These are phyloP conservation scores for Parnassius orleans DNA, from an alignment of 2,888 invertebrate species.

Conservation along the genomic window DNA sequence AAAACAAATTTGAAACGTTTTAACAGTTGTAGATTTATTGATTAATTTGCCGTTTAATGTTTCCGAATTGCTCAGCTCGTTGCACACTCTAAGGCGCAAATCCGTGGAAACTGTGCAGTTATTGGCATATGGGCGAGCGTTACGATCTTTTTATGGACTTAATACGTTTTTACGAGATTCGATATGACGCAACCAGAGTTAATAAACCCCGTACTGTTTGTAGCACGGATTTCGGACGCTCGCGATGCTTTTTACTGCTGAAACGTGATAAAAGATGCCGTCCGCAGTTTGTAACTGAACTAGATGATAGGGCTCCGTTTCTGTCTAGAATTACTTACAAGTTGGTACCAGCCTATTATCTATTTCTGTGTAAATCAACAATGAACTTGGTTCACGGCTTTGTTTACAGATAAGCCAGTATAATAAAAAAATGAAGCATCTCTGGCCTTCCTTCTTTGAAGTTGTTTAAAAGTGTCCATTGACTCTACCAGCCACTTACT, in stretches of 20 bases:
- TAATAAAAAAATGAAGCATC: no score
- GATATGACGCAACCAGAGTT: constrained; percentile 42
- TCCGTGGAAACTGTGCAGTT: constrained; percentile 30
- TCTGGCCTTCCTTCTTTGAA: no score
- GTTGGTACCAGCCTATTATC: no score
- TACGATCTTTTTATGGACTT: constrained; percentile 53
- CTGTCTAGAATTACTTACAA: no score
- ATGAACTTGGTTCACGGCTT: no score
- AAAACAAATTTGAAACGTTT: no score
- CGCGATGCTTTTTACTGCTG: not conserved
- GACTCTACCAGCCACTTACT: no score
- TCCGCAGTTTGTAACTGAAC: not conserved
- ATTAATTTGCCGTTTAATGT: not conserved
- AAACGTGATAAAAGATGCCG: not conserved
- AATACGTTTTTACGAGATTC: constrained; percentile 54
- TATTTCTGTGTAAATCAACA: no score
- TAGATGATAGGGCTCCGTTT: no score
- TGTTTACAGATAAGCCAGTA: no score
- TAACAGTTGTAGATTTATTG: not conserved
- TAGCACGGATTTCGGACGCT: not conserved
- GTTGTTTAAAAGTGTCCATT: no score
- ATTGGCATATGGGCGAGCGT: constrained; percentile 33
- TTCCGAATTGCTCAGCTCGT: not conserved
- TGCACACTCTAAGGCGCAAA: constrained; percentile 19
- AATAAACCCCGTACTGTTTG: constrained; percentile 35